Evolutionary conservation across 2,113 vertebrate species (phyloP).

Genomic region (Glareola pratincola): DNA sequence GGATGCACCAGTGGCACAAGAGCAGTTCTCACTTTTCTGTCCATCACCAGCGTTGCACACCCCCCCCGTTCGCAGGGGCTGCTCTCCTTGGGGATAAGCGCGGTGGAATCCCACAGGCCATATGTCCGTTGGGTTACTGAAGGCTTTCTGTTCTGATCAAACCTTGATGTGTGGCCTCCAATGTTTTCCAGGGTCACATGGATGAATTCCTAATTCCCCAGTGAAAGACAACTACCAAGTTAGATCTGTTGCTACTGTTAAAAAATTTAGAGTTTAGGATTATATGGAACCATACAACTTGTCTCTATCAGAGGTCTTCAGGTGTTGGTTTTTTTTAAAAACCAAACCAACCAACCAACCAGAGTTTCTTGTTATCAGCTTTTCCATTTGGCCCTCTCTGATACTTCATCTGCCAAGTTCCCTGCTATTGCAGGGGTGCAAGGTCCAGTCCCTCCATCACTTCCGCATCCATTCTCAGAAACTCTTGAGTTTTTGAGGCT

Average conservation of each 20-base stretch:
- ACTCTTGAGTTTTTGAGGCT: not conserved
- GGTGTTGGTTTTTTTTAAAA: not conserved
- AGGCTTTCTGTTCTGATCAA: not conserved
- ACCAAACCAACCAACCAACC: not conserved
- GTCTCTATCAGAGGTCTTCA: not conserved
- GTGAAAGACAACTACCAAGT: not conserved
- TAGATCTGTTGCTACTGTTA: not conserved
- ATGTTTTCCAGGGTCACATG: not conserved
- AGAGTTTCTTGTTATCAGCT: not conserved
- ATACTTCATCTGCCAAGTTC: not conserved
- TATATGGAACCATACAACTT: not conserved
- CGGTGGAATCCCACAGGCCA: not conserved
- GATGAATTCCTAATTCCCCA: not conserved
- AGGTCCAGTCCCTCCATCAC: not conserved
- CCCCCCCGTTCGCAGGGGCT: too few relatives aligned
- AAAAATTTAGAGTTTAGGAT: not conserved
- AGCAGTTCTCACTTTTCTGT: not conserved
- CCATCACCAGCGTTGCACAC: not conserved
- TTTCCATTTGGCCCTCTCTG: not conserved
- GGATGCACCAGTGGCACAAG: not conserved
- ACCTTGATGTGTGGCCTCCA: not conserved
- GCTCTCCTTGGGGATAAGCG: not conserved
- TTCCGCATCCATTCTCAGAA: not conserved
- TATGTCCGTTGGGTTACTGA: not conserved
- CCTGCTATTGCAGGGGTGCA: not conserved